Base-by-base conservation (phyloP, 2,113 vertebrate species). In the Siniperca knerii region DNA sequence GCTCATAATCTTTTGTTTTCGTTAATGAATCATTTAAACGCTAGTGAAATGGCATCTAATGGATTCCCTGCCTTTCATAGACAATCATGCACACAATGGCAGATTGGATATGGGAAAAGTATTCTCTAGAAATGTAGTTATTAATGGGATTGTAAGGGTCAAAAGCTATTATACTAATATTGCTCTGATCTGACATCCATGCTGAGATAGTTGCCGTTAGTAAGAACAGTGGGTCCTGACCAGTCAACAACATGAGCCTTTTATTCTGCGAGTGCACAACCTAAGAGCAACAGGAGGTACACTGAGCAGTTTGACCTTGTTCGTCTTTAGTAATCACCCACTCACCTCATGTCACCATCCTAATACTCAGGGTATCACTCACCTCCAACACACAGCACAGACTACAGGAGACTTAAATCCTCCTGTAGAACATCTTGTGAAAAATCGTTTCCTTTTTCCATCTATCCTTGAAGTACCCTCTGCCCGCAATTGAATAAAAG, bases 281-380 rank as follows among this genome's bases (percentile, higher is more conserved):
- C 70, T 46, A 57, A 35, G n/a, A 64, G 23, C 29, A 78, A 64
- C 79, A 58, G 79, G 40, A 83, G 69, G 76, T 21, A 78, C 73
- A 40, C 35, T 21, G 52, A 85, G 65, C 10, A 2, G 18, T 76
- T 61, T 86, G 83, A 90, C 86, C 84, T 75, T 82, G 86, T 83
- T 83, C 25, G 9, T 82, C 85, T 87, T 80, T 72, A 76, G 67
- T 83, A 82, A 84, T 89, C 85, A 69, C 52, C 78, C 13, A 6
- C 72, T 78, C 73, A 78, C 84, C 86, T 81, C 50, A 1, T 83
- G 79, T 78, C 75, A 82, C 81, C 68, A 25, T 62, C 61, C 29
- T 52, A 75, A 81, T 82, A 35, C 86, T 12, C 21, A 55, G 67
- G 29, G 55, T 37, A 84, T 89, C 77, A 48, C 58, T 88, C 84